Base-by-base conservation (phyloP, 1,140 invertebrate genomes). In the Cotesia glomerata region DNA sequence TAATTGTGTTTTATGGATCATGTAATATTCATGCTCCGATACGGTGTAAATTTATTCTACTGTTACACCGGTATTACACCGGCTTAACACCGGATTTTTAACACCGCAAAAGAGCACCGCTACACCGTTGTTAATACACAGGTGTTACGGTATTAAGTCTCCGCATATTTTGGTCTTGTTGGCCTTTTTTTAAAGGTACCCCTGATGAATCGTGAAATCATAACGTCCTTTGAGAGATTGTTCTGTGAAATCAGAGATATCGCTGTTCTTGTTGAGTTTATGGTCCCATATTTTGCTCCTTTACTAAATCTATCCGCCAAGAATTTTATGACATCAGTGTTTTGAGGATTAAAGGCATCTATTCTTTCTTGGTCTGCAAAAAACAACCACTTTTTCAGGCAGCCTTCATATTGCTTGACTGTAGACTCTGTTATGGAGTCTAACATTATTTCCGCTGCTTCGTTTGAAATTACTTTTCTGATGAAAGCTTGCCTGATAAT, bases 301-400 rank as follows among this genome's bases (percentile, higher is more conserved):
- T 18, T 14, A 59, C 26, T 13, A 13, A 59, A 59, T 59, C 58
- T 59, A 52, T 69, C 35, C 34, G 32, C 11, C 4, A 68, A 39
- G 13, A 58, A 66, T 51, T 49, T 18, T 0, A 67, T 39, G 4
- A 73, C 18, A 11, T 70, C 56, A 1, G n/a, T 26, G n/a, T 51
- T 7, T 13, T 26, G 4, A 2, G 62, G 18, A 26, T 8, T 32
- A n/a, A 61, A 5, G 8, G 34, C 26, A 61, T 61, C 58, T 34
- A 61, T 32, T 35, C 71, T 74, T n/a, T 76, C 35, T 18, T 16
- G 35, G 7, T 54, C 9, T 73, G 78, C 77, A 69, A 76, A 83
- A 26, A 58, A 49, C 69, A 63, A 75, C 65, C 70, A 75, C 3
- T 16, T 49, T 36, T 75, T 72, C 18, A 75, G 56, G 18, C 63